These are phyloP conservation scores for Pyralis farinalis DNA, from an alignment of 2,888 invertebrate species.

Conservation along the genomic window DNA sequence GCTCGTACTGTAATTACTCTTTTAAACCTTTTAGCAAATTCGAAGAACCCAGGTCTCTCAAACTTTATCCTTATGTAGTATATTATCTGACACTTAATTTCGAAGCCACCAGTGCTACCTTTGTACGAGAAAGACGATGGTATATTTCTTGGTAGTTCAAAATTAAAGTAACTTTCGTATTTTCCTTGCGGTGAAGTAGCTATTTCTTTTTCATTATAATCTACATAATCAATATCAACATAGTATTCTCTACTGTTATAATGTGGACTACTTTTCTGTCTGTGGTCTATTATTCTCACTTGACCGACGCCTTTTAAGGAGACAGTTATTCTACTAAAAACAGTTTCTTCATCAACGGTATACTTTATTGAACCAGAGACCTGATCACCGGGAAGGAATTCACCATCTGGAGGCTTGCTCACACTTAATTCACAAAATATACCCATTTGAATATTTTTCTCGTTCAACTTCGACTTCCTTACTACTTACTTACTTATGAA, in stretches of 20 bases:
- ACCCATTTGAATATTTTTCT: conserved; percentile 12
- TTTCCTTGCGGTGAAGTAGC: conserved; percentile 10
- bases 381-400: conserved; percentile 13
- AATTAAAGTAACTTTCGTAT: conserved; percentile 23
- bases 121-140: conserved; percentile 19
- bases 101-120: conserved; percentile 2
- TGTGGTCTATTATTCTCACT: neutral
- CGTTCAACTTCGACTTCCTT: neutral
- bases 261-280: neutral
- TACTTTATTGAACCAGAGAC: conserved; percentile 18
- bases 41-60: conserved; percentile 21
- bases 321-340: conserved; percentile 12
- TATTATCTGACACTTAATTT: conserved; percentile 19
- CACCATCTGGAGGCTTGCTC: conserved; percentile 11
- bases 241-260: conserved; percentile 16
- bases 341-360: conserved; percentile 15
- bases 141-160: conserved; percentile 23
- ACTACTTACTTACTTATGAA: too few relatives aligned
- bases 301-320: conserved; percentile 15
- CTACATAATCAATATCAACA: conserved; percentile 14
- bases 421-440: conserved; percentile 15
- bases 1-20: conserved; percentile 25
- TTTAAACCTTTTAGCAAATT: conserved; percentile 21
- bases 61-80: conserved; percentile 28
- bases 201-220: conserved; percentile 7